Evolutionary conservation across 2,888 invertebrate species (phyloP), one percentile per base, ranked within the genome.

Genomic region (Cetonia aurata): DNA sequence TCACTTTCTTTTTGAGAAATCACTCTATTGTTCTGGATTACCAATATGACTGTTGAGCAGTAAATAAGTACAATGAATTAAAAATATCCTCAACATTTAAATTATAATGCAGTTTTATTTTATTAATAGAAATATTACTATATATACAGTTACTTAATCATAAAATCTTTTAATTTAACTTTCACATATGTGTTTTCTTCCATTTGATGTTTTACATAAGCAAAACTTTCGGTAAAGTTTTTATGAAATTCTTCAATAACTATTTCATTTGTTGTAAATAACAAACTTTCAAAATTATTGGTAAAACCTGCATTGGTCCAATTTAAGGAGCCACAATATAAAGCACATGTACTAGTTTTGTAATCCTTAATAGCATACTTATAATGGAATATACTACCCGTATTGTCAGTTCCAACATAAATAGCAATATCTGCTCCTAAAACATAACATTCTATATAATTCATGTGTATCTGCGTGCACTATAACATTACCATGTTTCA

Each of bases 351-450:
- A 4, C 59, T 37, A 46, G 75, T 71, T 31, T 68, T 62, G 72
- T 79, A 81, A 74, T 83, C 83, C 75, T 83, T 83, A 1, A 83
- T 68, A 55, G 82, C 81, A 73, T 77, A 83, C 75, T 83, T 83
- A 62, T 80, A 78, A 75, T 83, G 83, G 80, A 83, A 80, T 59
- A 83, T 82, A 69, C 77, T 79, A 31, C 75, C 73, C 15, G 69
- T 59, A 25, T 70, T 37, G 19, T 62, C 74, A 53, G 75, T 76
- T n/a, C 77, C 73, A 4, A 81, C 69, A 71, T 77, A 82, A 68
- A 78, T 77, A 56, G 76, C 73, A 25, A 77, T 50, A 55, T 71
- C 37, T 10, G 73, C 74, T 57, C 76, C 77, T 77, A 71, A 69
- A 81, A 79, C 60, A 25, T 25, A 25, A 25, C 4, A 25, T 25